Percentiles rank a stretch among this genome's conserved stretches.
Evolutionary conservation across 2,888 invertebrate species (phyloP).

Genomic region (Ametastegia equiseti): DNA sequence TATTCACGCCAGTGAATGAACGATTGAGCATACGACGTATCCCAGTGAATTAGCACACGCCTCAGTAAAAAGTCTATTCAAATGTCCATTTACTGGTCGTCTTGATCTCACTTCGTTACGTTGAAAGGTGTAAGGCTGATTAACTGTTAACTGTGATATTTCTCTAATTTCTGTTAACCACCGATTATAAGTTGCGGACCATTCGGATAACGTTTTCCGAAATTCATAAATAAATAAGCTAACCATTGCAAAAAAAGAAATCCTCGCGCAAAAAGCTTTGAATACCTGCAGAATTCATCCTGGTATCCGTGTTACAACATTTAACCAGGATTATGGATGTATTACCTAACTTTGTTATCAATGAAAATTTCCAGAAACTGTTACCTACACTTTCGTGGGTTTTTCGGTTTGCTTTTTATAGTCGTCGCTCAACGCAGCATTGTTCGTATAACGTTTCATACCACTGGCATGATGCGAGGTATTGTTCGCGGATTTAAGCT

Average conservation of each 20-base stretch:
- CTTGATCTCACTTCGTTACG: background rate
- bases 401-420: background rate
- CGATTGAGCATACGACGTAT: conserved; percentile 1
- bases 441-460: no score
- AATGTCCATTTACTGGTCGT: background rate
- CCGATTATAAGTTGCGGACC: background rate
- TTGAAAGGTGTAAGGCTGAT: background rate
- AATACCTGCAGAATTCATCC: no score
- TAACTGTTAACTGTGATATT: no score
- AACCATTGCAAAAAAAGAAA: background rate
- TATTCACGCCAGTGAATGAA: background rate
- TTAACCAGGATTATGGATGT: no score
- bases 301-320: no score
- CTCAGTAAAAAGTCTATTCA: background rate
- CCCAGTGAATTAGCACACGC: background rate
- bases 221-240: background rate
- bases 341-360: no score
- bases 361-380: no score
- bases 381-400: no score
- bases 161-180: background rate
- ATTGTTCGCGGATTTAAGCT: background rate
- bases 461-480: background rate
- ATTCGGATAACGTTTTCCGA: background rate
- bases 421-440: background rate
- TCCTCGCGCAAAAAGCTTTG: background rate